Percentiles rank a stretch among this genome's conserved stretches.
Evolutionary conservation across 92 coral and sea anemone species (phyloP).

Genomic region (Phenganax stokvisi): DNA sequence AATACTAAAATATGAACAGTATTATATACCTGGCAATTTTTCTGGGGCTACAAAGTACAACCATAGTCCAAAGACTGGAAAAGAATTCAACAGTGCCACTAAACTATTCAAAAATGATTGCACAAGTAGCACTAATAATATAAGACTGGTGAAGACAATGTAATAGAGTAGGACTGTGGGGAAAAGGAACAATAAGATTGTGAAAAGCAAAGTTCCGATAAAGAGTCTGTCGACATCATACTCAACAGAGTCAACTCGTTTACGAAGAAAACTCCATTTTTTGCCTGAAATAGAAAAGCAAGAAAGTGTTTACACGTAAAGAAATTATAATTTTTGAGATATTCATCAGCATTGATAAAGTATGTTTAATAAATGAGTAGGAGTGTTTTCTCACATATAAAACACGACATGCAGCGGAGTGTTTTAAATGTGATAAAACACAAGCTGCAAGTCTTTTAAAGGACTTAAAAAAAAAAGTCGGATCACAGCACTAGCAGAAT

Average conservation of each 20-base stretch:
- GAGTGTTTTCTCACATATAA: too few relatives aligned
- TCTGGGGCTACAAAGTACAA: conserved; percentile 53
- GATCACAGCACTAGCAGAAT: not conserved
- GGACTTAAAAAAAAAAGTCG: not conserved
- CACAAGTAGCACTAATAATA: conserved; percentile 57
- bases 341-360: too few relatives aligned
- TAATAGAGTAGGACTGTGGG: conserved; percentile 86
- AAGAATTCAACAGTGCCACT: conserved; percentile 49
- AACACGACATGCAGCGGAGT: not conserved
- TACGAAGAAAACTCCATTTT: conserved; percentile 75
- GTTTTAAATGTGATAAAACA: not conserved
- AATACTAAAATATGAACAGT: not conserved
- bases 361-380: too few relatives aligned
- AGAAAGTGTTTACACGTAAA: too few relatives aligned
- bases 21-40: conserved; percentile 66
- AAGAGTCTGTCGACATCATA: conserved; percentile 82
- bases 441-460: not conserved
- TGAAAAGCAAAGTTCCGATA: conserved; percentile 76
- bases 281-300: conserved; percentile 53
- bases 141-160: conserved; percentile 69
- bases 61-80: conserved; percentile 65
- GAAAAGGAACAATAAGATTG: conserved; percentile 75
- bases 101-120: conserved; percentile 53
- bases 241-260: conserved; percentile 73
- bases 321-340: not conserved